Evolutionary conservation across 2,113 vertebrate species (phyloP).

Genomic region (Gambusia affinis): DNA sequence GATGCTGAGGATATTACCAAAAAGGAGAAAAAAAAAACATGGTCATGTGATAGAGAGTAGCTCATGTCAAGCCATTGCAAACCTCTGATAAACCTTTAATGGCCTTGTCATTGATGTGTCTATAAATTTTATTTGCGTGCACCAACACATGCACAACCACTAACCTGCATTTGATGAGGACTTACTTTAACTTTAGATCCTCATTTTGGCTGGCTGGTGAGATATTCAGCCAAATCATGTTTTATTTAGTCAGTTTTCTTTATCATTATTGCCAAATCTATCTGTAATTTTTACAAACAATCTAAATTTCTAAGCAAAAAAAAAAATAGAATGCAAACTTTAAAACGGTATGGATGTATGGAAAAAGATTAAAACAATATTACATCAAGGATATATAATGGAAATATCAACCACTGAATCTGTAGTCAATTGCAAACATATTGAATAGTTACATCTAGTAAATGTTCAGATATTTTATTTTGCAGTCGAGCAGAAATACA

Average conservation of each 20-base stretch:
- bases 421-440: too few relatives aligned
- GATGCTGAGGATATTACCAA: constrained; percentile 33
- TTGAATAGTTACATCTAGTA: too few relatives aligned
- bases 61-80: constrained; percentile 54
- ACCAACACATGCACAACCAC: constrained; percentile 54
- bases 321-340: background rate
- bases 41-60: constrained; percentile 38
- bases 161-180: constrained; percentile 53
- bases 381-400: too few relatives aligned
- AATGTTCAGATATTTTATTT: too few relatives aligned
- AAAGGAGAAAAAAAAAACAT: constrained; percentile 5
- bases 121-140: constrained; percentile 38
- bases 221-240: constrained; percentile 23
- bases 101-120: constrained; percentile 32
- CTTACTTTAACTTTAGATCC: constrained; percentile 59
- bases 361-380: too few relatives aligned
- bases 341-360: too few relatives aligned
- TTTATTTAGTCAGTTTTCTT: background rate
- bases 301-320: background rate
- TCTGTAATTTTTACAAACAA: background rate
- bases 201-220: constrained; percentile 26
- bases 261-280: background rate
- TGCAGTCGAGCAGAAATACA: too few relatives aligned
- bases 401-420: too few relatives aligned
- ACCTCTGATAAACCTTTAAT: constrained; percentile 71